These are phyloP conservation scores for Megamerina dolium DNA, from an alignment of 2,888 invertebrate genomes.

Conservation along the genomic window DNA sequence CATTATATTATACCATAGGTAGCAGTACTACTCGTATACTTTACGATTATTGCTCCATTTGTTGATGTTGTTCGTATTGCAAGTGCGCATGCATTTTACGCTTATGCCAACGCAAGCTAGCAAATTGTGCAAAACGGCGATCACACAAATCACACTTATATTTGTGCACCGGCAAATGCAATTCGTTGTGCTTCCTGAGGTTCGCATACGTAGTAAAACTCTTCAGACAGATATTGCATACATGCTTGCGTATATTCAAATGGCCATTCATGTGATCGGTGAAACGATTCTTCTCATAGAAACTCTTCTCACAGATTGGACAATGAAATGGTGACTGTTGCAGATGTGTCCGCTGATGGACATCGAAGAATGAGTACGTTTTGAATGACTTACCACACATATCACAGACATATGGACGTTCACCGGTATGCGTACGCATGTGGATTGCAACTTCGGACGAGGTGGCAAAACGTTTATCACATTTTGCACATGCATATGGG, in stretches of 20 bases:
- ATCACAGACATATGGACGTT: constrained; percentile 37
- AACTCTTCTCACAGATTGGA: constrained; percentile 38
- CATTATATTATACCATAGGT: not conserved
- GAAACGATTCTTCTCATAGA: constrained; percentile 41
- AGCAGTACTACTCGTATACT: not conserved
- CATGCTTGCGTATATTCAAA: constrained; percentile 38
- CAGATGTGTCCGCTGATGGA: constrained; percentile 35
- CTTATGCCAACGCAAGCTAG: constrained; percentile 37
- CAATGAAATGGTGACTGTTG: constrained; percentile 40
- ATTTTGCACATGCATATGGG: constrained; percentile 38
- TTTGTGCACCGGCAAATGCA: constrained; percentile 35
- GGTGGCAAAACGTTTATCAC: constrained; percentile 38
- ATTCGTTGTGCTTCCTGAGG: constrained; percentile 37
- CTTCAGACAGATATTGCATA: constrained; percentile 38
- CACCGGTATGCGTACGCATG: constrained; percentile 38
- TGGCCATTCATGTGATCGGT: constrained; percentile 42
- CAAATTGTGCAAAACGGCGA: constrained; percentile 36
- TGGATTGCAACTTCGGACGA: constrained; percentile 41
- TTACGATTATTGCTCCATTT: not conserved
- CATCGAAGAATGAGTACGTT: constrained; percentile 41
- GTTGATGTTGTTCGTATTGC: constrained; percentile 1
- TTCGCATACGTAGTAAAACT: constrained; percentile 36
- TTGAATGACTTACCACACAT: constrained; percentile 39
- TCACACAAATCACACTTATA: constrained; percentile 35
- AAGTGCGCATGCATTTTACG: constrained; percentile 12